Evolutionary conservation across 2,888 invertebrate species (phyloP), one percentile per base, ranked within the genome.

Genomic region (Gerosis bhagava): DNA sequence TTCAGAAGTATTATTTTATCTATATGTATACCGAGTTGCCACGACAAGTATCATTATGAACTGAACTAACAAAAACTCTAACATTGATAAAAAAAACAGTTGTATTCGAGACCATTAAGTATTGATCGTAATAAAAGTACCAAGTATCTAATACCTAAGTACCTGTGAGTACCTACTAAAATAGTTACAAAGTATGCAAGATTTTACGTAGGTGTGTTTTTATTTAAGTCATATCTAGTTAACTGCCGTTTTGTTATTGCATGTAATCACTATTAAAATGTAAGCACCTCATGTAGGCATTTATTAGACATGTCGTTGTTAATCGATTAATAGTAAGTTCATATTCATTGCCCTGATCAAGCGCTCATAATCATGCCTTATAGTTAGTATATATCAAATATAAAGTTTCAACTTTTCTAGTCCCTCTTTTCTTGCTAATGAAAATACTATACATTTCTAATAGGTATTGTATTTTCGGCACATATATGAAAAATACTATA

Each of bases 41-140:
- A 51, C 42, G 57, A 56, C 53, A 54, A 54, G 50, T 46, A 52
- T 51, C 53, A 56, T 62, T 59, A 57, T 51, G 52, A 59, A 57
- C 54, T 63, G 62, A 66, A 60, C 50, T 53, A 57, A 63, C 63
- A 66, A 69, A 71, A 69, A 66, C 61, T 53, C 19, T n/a, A 60
- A 62, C 56, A 57, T 51, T 60, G 59, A 19, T 19, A 56, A 57
- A 65, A 54, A 55, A 59, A 62, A 58, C 43, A 49, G 52, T 56
- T 53, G 45, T 43, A 40, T 40, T 47, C 15, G 40, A 47, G 40
- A 40, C 29, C 47, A 49, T 52, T 48, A 50, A 50, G 45, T 49
- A 52, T 51, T 53, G 50, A 50, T 39, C 44, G 47, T 45, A 37
- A 57, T 49, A 56, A 53, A 57, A 53, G 50, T 41, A 41, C 52